A percentile compares a stretch with the other conserved stretches of the same genome.
Conservation (phyloP, 2,888 invertebrate species). For the Mimumesa dahlbomi region DNA sequence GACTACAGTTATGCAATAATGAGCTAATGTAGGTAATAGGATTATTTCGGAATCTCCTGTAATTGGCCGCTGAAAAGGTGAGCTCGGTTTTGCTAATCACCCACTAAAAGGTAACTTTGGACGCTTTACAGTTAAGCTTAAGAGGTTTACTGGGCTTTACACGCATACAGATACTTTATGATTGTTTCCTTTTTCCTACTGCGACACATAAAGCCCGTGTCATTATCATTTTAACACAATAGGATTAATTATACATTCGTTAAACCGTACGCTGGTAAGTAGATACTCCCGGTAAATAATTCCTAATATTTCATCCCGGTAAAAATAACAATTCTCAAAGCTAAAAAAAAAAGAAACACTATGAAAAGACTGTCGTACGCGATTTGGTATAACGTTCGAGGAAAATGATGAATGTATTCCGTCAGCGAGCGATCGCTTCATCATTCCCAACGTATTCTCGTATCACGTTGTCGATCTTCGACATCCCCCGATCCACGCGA, state of each 20-base stretch:
- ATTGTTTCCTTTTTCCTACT: slow-evolving; percentile 60
- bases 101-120: slow-evolving; percentile 72
- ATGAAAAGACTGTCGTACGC: slow-evolving; percentile 3
- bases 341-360: neutral
- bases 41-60: slow-evolving; percentile 78
- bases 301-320: no score
- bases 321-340: neutral
- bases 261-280: slow-evolving; percentile 19
- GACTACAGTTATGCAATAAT: slow-evolving; percentile 77
- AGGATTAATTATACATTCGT: slow-evolving; percentile 52
- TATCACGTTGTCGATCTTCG: slow-evolving; percentile 21
- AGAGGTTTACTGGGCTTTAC: slow-evolving; percentile 73
- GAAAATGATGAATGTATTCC: slow-evolving; percentile 66
- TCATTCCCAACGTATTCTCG: slow-evolving; percentile 40
- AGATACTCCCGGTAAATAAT: neutral
- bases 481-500: slow-evolving; percentile 1
- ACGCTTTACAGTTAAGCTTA: slow-evolving; percentile 73
- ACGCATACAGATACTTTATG: slow-evolving; percentile 56
- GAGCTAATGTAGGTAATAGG: slow-evolving; percentile 80
- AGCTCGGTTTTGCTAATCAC: slow-evolving; percentile 75
- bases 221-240: slow-evolving; percentile 57
- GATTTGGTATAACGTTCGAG: slow-evolving; percentile 20
- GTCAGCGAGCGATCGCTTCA: slow-evolving; percentile 38
- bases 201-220: slow-evolving; percentile 34
- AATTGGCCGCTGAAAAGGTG: slow-evolving; percentile 79